Evolutionary conservation across 2,113 vertebrate genomes (phyloP).

Genomic region (Scytalopus superciliaris): DNA sequence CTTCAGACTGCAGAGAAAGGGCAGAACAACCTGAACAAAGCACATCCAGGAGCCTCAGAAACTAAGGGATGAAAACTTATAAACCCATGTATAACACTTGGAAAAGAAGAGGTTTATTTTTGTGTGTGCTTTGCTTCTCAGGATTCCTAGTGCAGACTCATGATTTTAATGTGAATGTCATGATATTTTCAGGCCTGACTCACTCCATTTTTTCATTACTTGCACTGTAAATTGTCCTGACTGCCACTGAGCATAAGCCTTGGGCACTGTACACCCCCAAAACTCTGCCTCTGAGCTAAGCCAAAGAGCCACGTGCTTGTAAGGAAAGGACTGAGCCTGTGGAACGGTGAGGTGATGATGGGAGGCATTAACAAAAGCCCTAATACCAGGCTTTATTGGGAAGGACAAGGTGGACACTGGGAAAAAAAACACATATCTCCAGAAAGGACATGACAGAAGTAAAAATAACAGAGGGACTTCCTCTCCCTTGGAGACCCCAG

Average conservation of each 20-base stretch:
- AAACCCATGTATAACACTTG: background rate
- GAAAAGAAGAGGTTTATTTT: background rate
- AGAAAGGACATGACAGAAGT: background rate
- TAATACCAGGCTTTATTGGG: background rate
- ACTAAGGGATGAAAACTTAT: background rate
- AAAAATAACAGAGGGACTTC: background rate
- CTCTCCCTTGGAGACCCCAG: background rate
- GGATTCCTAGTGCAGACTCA: background rate
- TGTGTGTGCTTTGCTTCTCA: background rate
- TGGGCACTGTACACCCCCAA: background rate
- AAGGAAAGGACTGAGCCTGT: background rate
- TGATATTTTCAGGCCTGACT: constrained; percentile 13
- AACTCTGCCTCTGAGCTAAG: background rate
- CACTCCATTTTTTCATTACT: background rate
- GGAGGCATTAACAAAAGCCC: background rate
- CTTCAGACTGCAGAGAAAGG: background rate
- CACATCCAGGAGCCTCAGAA: background rate
- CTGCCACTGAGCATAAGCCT: background rate
- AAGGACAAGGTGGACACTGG: background rate
- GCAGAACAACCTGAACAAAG: background rate
- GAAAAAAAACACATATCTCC: background rate
- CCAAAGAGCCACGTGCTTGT: background rate
- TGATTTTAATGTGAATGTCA: background rate
- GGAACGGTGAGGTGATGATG: background rate
- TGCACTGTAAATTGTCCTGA: background rate